Evolutionary conservation across 2,113 vertebrate genomes (phyloP), one percentile per base, ranked within the genome.

Genomic region (Corydoras maculifer): DNA sequence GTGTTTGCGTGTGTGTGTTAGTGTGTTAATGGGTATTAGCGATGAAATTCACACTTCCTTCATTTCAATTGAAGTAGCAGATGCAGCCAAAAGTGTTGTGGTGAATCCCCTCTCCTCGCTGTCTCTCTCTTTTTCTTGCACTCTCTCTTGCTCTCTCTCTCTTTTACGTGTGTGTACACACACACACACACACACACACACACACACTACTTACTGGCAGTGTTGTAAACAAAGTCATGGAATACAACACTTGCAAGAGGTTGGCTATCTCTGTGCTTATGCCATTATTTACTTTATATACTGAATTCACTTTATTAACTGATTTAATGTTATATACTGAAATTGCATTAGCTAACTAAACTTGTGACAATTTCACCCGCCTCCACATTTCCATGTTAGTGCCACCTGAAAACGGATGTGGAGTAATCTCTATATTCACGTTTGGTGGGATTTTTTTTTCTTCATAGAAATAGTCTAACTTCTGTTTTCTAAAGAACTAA

Each of bases 31-130:
- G 75, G 30, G 84, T 86, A 82, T 83, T 85, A 84, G 84, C 83
- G 82, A 85, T 86, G 83, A 87, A 87, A 86, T 83, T 79, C 73
- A 74, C 71, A 82, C 82, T 88, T 88, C 83, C 79, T 77, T 88
- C 84, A 82, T 86, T 89, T 87, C 86, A 83, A 86, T 83, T 82
- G 80, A 89, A 86, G 69, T 68, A 25, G 57, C 51, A 74, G 58
- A 61, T 75, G 67, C 76, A 78, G 81, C 76, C 9, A 43, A 79
- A 77, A 76, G 71, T 83, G 68, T 75, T 79, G 77, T 80, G 70
- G 62, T 68, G 78, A 69, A 68, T 78, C 35, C 14, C 58, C 70
- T 81, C 61, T 31, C 49, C 29, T 61, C 18, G 58, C 35, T 69
- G 55, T 59, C 35, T 59, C 57, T 50, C 57, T 60, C 67, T 49